Conservation (phyloP, 1,140 invertebrate genomes). For the Hormaphis cornu region DNA sequence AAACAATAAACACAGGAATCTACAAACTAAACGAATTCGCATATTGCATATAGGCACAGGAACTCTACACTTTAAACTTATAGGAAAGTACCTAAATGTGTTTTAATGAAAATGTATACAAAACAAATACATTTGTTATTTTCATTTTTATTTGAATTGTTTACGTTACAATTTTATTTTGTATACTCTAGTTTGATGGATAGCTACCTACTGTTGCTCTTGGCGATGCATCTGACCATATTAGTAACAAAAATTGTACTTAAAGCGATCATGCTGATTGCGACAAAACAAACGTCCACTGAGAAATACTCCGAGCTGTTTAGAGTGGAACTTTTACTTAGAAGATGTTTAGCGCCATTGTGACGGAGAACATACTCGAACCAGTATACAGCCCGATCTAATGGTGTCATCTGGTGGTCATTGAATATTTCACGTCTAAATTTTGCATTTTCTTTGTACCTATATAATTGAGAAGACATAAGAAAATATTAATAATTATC, state of each 20-base stretch:
- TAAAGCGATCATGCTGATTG: not conserved
- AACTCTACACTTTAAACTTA: no score
- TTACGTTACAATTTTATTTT: no score
- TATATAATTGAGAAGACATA: constrained; percentile 37
- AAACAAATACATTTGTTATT: no score
- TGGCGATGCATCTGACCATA: not conserved
- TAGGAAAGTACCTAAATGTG: no score
- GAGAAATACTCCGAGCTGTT: constrained; percentile 46
- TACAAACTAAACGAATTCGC: no score
- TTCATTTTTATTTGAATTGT: no score
- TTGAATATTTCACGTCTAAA: constrained; percentile 50
- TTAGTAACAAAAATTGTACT: not conserved
- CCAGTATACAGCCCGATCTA: constrained; percentile 60
- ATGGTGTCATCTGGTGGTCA: constrained; percentile 52
- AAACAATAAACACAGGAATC: no score
- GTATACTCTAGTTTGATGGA: no score
- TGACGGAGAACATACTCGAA: constrained; percentile 58
- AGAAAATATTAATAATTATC: not conserved
- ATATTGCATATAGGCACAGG: no score
- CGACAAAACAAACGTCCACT: constrained; percentile 44
- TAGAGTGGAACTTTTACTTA: constrained; percentile 43
- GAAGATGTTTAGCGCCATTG: constrained; percentile 46
- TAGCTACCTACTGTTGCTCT: no score
- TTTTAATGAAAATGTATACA: no score
- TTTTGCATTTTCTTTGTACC: constrained; percentile 44